Percentiles rank a stretch among this genome's conserved stretches.
Conservation (phyloP, 2,113 vertebrate species). For the Tonatia bakeri region DNA sequence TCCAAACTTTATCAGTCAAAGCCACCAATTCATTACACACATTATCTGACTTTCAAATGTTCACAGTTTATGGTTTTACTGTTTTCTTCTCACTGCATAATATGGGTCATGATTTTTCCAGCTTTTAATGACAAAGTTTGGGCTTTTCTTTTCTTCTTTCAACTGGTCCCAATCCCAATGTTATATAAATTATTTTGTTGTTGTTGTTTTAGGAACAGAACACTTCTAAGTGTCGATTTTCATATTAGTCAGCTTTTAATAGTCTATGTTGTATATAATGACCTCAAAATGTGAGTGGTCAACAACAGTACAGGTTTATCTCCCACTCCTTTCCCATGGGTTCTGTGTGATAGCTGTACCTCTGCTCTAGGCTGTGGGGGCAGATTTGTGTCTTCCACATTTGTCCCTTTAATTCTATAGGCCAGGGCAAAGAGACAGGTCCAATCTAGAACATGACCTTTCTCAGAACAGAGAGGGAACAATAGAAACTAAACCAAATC, state of each 20-base stretch:
- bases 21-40: neutral
- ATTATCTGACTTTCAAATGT: neutral
- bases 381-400: neutral
- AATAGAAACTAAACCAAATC: neutral
- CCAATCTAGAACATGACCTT: neutral
- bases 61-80: neutral
- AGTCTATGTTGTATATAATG: neutral
- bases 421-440: neutral
- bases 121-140: neutral
- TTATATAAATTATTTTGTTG: neutral
- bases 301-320: neutral
- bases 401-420: neutral
- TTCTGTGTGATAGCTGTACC: neutral
- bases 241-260: neutral
- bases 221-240: neutral
- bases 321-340: neutral
- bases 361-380: neutral
- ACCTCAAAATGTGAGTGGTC: neutral
- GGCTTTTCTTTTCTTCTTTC: neutral
- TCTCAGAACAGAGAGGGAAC: neutral
- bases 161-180: neutral
- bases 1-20: neutral
- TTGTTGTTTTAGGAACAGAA: neutral
- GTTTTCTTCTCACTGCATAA: neutral
- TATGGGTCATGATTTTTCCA: neutral